Evolutionary conservation across 2,797 vertebrate species (phyloP).

Genomic region (Sebastes alutus): DNA sequence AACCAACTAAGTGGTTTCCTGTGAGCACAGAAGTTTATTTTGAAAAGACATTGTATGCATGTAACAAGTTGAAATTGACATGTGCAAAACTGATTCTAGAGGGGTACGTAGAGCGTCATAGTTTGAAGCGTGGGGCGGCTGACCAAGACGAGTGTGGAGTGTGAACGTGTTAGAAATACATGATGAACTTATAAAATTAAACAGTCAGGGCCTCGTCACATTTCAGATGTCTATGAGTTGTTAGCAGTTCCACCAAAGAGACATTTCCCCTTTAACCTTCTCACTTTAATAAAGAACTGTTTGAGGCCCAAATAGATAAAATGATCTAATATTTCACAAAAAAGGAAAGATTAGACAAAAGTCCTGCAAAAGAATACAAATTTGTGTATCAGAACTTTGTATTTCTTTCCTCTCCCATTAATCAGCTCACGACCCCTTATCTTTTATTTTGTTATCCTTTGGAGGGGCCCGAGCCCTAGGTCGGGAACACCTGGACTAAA

Average conservation of each 20-base stretch:
- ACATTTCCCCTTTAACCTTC: neutral
- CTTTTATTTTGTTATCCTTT: neutral
- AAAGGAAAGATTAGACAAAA: neutral
- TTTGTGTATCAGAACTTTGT: neutral
- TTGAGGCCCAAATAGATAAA: neutral
- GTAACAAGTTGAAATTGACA: too few relatives aligned
- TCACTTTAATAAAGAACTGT: neutral
- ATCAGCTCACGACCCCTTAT: fast-evolving
- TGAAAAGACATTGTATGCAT: too few relatives aligned
- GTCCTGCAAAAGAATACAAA: neutral
- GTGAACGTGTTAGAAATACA: too few relatives aligned
- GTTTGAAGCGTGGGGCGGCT: too few relatives aligned
- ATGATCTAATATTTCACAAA: neutral
- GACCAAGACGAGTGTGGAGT: too few relatives aligned
- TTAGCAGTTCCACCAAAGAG: neutral
- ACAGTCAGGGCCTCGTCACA: too few relatives aligned
- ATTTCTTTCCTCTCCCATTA: neutral
- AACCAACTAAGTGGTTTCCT: too few relatives aligned
- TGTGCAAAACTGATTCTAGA: too few relatives aligned
- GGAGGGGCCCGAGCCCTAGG: neutral
- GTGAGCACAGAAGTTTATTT: too few relatives aligned
- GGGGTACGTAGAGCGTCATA: too few relatives aligned
- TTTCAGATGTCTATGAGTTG: too few relatives aligned
- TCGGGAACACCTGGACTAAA: neutral
- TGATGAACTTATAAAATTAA: too few relatives aligned